Evolutionary conservation across 2,888 invertebrate genomes (phyloP).

Genomic region (Platycheirus rosarum): DNA sequence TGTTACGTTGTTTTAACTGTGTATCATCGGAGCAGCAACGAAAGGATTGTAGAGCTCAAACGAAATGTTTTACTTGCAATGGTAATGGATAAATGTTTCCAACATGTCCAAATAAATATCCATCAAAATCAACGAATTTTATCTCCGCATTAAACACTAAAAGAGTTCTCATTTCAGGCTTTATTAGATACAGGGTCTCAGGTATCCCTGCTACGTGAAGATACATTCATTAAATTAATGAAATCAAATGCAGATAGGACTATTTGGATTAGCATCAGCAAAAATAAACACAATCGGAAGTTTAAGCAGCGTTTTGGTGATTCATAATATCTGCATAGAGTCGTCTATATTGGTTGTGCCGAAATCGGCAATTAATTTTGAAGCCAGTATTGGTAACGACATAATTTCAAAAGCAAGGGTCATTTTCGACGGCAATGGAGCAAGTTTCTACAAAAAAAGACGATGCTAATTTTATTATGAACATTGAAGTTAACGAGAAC

Average conservation of each 20-base stretch:
- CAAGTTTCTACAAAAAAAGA: constrained; percentile 13
- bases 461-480: constrained; percentile 9
- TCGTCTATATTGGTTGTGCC: constrained; percentile 34
- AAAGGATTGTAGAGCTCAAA: constrained; percentile 51
- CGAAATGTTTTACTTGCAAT: constrained; percentile 67
- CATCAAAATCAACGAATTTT: constrained; percentile 1
- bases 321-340: constrained; percentile 30
- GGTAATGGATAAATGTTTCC: constrained; percentile 54
- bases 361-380: constrained; percentile 30
- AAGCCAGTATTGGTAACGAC: constrained; percentile 49
- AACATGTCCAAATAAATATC: constrained; percentile 42
- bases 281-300: constrained; percentile 29
- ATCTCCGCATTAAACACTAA: constrained; percentile 22
- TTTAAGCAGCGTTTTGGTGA: constrained; percentile 16
- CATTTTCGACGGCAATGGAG: constrained; percentile 1
- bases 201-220: constrained; percentile 17
- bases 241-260: background rate
- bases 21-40: constrained; percentile 59
- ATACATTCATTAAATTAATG: background rate
- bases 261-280: constrained; percentile 36
- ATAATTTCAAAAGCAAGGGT: constrained; percentile 24
- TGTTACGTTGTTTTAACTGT: constrained; percentile 58
- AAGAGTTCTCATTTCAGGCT: constrained; percentile 5
- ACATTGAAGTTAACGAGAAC: constrained; percentile 11
- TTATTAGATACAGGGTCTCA: constrained; percentile 34